Base-by-base conservation (phyloP, 2,797 vertebrate species). In the Crocodylus rhombifer region DNA sequence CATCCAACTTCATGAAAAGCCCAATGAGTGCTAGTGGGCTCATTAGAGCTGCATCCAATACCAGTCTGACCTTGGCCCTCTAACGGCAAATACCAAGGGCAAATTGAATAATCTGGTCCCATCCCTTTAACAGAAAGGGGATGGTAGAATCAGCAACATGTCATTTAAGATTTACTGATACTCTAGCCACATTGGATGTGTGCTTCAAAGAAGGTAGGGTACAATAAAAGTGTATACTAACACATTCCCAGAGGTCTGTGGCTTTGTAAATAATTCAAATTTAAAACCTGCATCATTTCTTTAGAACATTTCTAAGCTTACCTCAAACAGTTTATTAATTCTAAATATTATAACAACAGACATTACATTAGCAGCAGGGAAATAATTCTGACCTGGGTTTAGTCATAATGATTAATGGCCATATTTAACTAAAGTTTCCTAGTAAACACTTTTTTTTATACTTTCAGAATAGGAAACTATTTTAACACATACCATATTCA, bases 401-500 rank as follows among this genome's bases (percentile, higher is more conserved):
- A 90, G 94, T 81, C 91, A 81, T 77, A 63, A 77, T 95, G 93
- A 95, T 82, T 92, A 89, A 95, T 91, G 74, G 58, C 80, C 81
- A 57, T 67, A 82, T 90, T 93, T 92, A 89, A 84, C 74, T 92
- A 84, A 62, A 65, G 20, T 20, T 3, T 90, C 87, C 86, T 61
- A 84, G 93, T 94, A 94, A 95, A 93, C 63, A 87, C 94, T 94
- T 93, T 91, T 88, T 28, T 25, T 81, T 73, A 67, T 80, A 3
- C 62, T 96, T 95, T 93, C 84, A 80, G 81, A 91, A 90, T 78
- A 86, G 92, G 84, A 88, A 95, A 91, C 75, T 69, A 51, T 94
- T 93, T 94, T 88, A 92, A n/a, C 51, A 89, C 89, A 86, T 89
- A 95, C 77, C 75, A 69, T 84, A 86, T 88, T 94, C 55, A 42